Conservation (phyloP, 2,797 vertebrate genomes). For the Neomorphus geoffroyi region DNA sequence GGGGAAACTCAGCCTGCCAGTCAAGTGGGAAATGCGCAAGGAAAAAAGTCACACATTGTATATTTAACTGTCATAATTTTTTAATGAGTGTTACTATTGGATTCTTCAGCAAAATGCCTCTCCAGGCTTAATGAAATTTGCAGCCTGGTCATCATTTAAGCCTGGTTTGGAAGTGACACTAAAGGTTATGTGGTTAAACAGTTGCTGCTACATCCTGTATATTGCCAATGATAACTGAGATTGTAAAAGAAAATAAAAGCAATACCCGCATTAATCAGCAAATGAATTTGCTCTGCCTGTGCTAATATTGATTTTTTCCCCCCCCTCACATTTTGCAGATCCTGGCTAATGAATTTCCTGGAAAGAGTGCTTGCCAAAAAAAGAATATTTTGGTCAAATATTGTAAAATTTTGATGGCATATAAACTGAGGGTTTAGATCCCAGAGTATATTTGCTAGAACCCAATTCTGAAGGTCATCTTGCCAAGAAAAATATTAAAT, state of each 20-base stretch:
- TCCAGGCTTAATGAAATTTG: not conserved
- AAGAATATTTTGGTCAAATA: conserved; percentile 18
- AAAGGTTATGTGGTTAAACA: not conserved
- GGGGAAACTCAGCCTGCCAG: not conserved
- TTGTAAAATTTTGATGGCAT: not conserved
- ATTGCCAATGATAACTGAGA: not conserved
- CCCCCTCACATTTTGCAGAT: not conserved
- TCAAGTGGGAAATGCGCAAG: not conserved
- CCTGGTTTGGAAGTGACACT: not conserved
- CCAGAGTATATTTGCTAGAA: not conserved
- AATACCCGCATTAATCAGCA: not conserved
- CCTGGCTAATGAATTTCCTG: conserved; percentile 18
- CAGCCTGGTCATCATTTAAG: not conserved
- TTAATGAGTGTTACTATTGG: not conserved
- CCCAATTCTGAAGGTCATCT: not conserved
- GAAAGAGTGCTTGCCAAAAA: not conserved
- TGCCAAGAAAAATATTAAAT: conserved; percentile 17
- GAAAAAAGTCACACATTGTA: not conserved
- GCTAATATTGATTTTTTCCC: conserved; percentile 17
- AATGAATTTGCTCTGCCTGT: conserved; percentile 13
- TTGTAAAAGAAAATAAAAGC: not conserved
- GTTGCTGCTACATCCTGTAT: not conserved
- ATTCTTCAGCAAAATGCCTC: not conserved
- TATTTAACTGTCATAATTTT: not conserved
- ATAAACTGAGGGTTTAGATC: not conserved